Evolutionary conservation across 2,888 invertebrate species (phyloP).

Genomic region (Drosophila hamatofila): DNA sequence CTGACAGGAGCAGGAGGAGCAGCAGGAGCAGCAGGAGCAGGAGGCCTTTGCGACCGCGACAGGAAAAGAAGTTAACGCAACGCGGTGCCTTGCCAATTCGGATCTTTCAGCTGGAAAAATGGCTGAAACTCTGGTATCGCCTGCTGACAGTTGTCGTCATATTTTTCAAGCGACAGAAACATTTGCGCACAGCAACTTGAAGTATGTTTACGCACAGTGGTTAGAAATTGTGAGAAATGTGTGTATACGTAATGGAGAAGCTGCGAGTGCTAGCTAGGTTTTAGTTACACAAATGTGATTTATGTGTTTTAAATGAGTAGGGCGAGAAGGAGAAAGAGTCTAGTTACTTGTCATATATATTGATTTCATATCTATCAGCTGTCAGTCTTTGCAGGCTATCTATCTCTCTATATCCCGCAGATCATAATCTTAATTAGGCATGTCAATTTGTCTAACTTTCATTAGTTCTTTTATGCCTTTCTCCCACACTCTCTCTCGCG

Average conservation of each 20-base stretch:
- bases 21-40: slow-evolving; percentile 11
- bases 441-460: too few relatives aligned
- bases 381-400: too few relatives aligned
- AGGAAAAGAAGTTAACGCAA: slow-evolving; percentile 25
- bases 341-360: background rate
- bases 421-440: too few relatives aligned
- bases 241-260: background rate
- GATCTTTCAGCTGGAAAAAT: slow-evolving; percentile 67
- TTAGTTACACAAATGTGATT: background rate
- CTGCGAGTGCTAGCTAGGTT: background rate
- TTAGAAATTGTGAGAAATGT: background rate
- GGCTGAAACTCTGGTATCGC: slow-evolving; percentile 49
- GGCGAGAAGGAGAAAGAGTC: background rate
- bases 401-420: too few relatives aligned
- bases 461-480: too few relatives aligned
- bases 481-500: too few relatives aligned
- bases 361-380: too few relatives aligned
- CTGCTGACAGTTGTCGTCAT: slow-evolving; percentile 67
- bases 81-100: slow-evolving; percentile 39
- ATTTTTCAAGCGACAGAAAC: slow-evolving; percentile 42
- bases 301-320: background rate
- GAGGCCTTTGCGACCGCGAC: slow-evolving; percentile 27
- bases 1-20: slow-evolving; percentile 46
- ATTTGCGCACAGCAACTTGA: slow-evolving; percentile 19
- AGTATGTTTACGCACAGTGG: slow-evolving; percentile 46